phyloP scores from a whole-genome alignment of 2,888 invertebrate genomes.

The Tachystola acroxantha region DNA sequence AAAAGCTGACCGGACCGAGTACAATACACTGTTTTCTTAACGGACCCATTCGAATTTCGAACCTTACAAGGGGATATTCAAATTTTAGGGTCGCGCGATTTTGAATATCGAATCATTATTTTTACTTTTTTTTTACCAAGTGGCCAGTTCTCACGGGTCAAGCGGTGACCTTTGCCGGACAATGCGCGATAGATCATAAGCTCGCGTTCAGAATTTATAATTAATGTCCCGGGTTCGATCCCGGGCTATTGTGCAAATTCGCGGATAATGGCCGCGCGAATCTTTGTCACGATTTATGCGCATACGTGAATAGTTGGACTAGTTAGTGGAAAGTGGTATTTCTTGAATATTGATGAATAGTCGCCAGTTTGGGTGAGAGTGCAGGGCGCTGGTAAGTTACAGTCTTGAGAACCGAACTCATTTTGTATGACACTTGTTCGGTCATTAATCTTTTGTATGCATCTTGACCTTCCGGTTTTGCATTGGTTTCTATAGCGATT shows the following conservation, averaged over 20 bases:
- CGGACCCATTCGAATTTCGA: conserved; percentile 28
- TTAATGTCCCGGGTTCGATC: conserved; percentile 58
- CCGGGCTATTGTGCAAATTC: conserved; percentile 48
- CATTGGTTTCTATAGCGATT: not conserved
- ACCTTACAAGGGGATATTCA: conserved; percentile 62
- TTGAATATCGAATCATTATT: conserved; percentile 47
- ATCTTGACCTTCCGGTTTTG: conserved; percentile 40
- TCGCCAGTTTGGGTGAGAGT: conserved; percentile 13
- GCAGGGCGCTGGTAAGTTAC: conserved; percentile 19
- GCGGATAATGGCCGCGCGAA: conserved; percentile 59
- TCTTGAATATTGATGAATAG: conserved; percentile 71
- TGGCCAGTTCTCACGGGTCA: conserved; percentile 73
- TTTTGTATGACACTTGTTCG: conserved; percentile 45
- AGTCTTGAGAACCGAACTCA: conserved; percentile 52
- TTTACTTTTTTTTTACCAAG: conserved; percentile 29
- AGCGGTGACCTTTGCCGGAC: conserved; percentile 66
- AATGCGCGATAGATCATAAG: conserved; percentile 52
- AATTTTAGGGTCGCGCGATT: conserved; percentile 70
- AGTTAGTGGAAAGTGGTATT: conserved; percentile 63
- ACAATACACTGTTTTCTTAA: conserved; percentile 66
- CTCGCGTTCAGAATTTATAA: conserved; percentile 66
- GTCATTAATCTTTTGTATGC: conserved; percentile 51
- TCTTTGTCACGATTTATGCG: conserved; percentile 50
- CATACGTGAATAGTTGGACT: conserved; percentile 41
- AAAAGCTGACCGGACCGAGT: conserved; percentile 45